Evolutionary conservation across 2,797 vertebrate species (phyloP).

Genomic region (Denticeps clupeoides): DNA sequence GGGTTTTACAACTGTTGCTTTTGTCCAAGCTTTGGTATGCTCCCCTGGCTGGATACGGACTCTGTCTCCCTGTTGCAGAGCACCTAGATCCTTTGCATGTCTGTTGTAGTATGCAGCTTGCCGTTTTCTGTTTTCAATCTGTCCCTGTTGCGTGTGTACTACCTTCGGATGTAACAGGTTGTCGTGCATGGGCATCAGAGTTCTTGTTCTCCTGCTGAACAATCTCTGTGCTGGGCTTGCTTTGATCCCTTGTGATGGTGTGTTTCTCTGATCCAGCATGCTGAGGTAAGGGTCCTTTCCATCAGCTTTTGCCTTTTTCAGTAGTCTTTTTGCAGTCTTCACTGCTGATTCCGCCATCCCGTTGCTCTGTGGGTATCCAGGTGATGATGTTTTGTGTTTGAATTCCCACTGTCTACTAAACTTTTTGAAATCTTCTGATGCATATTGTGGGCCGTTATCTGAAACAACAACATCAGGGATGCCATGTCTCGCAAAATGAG

Average conservation of each 20-base stretch:
- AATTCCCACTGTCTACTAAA: constrained; percentile 2
- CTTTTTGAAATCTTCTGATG: not conserved
- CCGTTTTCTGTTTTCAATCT: constrained; percentile 4
- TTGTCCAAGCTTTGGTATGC: no score
- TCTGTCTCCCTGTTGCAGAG: constrained; percentile 4
- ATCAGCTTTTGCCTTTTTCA: no score
- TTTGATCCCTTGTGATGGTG: not conserved
- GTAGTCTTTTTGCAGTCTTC: no score
- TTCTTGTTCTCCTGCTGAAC: not conserved
- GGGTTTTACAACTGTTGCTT: no score
- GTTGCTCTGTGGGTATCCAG: no score
- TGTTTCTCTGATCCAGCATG: constrained; percentile 10
- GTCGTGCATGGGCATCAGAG: not conserved
- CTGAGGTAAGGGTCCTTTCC: constrained; percentile 6
- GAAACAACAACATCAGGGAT: no score
- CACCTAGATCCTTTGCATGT: constrained; percentile 10
- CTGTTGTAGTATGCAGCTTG: constrained; percentile 13
- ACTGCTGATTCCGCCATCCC: no score
- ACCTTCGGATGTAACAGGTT: not conserved
- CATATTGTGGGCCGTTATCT: constrained; percentile 4
- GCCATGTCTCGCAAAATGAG: not conserved
- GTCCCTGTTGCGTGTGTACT: not conserved
- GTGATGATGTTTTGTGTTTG: no score
- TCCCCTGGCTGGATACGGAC: constrained; percentile 19
- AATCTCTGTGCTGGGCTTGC: constrained; percentile 12